Evolutionary conservation across 2,888 invertebrate species (phyloP), one percentile per base, ranked within the genome.

Genomic region (Tridacna gigas): DNA sequence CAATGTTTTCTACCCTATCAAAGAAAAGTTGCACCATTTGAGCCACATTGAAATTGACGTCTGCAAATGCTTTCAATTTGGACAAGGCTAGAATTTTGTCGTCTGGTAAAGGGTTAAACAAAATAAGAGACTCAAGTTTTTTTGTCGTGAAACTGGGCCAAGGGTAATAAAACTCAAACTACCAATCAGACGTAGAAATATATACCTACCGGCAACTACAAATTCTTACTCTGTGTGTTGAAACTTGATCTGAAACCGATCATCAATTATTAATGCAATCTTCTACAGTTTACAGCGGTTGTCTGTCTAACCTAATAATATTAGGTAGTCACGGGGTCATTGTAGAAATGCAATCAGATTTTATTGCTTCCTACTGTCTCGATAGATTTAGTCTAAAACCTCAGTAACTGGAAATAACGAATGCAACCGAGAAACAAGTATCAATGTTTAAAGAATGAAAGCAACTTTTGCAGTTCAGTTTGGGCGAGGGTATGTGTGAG

Each of bases 251-350:
- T 28, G 26, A 61, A 25, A 45, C 47, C 22, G 22, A 22, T 22
- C 20, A 69, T 69, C 69, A n/a, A 69, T 69, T 69, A 69, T 69
- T 69, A 69, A 69, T 69, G 69, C 45, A 69, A 69, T 69, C 45
- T 69, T 69, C 69, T 28, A 69, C 69, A 47, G 37, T 69, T 69
- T 69, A 69, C 28, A 47, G 69, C 69, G 28, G 5, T 45, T 28
- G 69, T 69, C 69, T 69, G 69, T 69, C 69, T 69, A 26, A 65
- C 65, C 15, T 65, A 65, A 28, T 28, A 26, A 65, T 28, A 22
- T 25, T 61, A 61, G 61, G 25, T 20, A 15, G n/a, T 15, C 11
- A 61, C n/a, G 25, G 25, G 18, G 61, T 22, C n/a, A n/a, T 0
- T 15, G n/a, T 22, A 61, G 61, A n/a, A 18, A 56, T 20, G n/a